Evolutionary conservation across 2,888 invertebrate genomes (phyloP).

Genomic region (Zhuqinia jingwanae): DNA sequence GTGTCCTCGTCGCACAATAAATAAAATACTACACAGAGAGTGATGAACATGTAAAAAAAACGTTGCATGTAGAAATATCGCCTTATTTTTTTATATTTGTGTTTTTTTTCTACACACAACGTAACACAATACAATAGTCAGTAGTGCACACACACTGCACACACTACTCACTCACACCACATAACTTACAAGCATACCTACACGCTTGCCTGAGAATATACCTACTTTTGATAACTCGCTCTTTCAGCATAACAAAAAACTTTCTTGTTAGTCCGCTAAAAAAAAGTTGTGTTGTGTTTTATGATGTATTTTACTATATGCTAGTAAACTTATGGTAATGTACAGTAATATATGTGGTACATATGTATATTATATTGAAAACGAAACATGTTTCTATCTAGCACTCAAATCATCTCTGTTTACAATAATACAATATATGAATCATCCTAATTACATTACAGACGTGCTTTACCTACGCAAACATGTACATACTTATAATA

Average conservation of each 20-base stretch:
- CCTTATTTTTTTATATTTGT: slow-evolving; percentile 20
- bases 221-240: neutral
- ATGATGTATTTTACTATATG: neutral
- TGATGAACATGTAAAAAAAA: slow-evolving; percentile 12
- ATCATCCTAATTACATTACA: neutral
- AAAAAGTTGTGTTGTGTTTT: neutral
- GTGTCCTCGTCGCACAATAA: slow-evolving; percentile 14
- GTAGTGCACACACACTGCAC: neutral
- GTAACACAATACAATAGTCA: neutral
- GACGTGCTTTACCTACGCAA: no score
- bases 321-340: neutral
- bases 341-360: neutral
- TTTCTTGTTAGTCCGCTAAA: neutral
- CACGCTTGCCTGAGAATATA: neutral
- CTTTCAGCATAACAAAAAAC: neutral
- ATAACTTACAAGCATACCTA: slow-evolving; percentile 9
- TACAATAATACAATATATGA: slow-evolving; percentile 16
- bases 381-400: slow-evolving; percentile 7
- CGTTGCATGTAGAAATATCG: neutral
- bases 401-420: slow-evolving; percentile 13
- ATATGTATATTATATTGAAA: neutral
- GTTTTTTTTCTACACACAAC: neutral
- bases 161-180: neutral
- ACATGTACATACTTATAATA: slow-evolving; percentile 8
- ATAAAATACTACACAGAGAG: neutral